Base-by-base conservation (phyloP, 1,140 invertebrate species). In the Drosophila guanche region DNA sequence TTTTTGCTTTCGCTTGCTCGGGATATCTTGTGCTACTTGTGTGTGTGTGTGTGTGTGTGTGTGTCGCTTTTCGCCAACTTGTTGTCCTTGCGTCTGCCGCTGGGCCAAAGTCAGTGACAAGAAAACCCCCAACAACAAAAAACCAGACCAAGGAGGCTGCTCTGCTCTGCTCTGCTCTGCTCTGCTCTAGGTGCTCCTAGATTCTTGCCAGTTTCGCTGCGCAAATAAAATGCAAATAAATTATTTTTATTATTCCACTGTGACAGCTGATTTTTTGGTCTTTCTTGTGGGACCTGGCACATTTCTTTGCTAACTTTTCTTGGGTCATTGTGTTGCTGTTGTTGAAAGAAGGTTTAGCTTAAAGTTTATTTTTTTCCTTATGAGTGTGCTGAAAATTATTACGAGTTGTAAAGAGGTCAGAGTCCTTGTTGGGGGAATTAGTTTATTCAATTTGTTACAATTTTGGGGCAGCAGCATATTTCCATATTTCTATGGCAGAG, bases 201-300 rank as follows among this genome's bases (percentile, higher is more conserved):
- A 46, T 60, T 60, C 67, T 16, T n/a, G 46, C 29, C 61, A 58
- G 61, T 45, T 50, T 65, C 70, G 40, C 65, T 66, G 55, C 51
- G 71, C 56, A 80, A 76, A 80, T 80, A 79, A 68, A 78, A 76
- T 67, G 70, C 75, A 88, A 88, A 88, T 88, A 88, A 81, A 88
- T 88, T 88, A 76, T 76, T 88, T 88, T 88, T 88, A 88, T 88
- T 88, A 79, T 83, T 76, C 75, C 55, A 43, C 56, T 65, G 66
- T 86, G 83, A 83, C 83, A 86, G 83, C 62, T 81, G 83, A 88
- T 81, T 81, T 73, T 55, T 53, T 61, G 45, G 48, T 76, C 46
- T 29, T 66, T 71, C 48, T 60, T 55, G 6, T 45, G 47, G 45
- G 29, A 33, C 3, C 29, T 1, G 1, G 33, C 33, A 37, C 69